Conservation (phyloP, 2,888 invertebrate genomes). For the Nebria salina region DNA sequence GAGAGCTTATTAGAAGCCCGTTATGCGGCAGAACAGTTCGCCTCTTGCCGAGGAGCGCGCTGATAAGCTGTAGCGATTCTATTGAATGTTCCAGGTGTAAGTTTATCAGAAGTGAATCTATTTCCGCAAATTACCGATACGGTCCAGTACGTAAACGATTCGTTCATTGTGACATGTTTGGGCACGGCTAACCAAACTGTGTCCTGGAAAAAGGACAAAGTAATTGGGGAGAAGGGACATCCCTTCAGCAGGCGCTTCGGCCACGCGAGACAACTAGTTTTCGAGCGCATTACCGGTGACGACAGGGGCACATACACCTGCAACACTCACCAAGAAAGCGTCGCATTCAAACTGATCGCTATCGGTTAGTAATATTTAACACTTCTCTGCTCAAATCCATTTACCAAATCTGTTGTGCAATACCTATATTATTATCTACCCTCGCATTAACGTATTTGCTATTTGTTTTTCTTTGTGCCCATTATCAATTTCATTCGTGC, state of each 20-base stretch:
- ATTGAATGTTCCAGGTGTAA: conserved; percentile 13
- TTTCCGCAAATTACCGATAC: conserved; percentile 52
- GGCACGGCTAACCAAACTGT: conserved; percentile 47
- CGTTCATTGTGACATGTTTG: conserved; percentile 62
- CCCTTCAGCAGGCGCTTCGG: conserved; percentile 54
- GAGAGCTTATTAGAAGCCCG: no score
- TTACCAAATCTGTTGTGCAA: background rate
- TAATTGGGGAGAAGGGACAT: conserved; percentile 61
- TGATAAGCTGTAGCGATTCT: no score
- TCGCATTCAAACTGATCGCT: conserved; percentile 33
- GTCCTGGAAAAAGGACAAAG: conserved; percentile 60
- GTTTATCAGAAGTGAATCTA: conserved; percentile 25
- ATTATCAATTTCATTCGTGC: background rate
- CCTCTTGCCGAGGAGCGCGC: no score
- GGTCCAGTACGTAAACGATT: conserved; percentile 62
- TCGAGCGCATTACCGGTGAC: conserved; percentile 61
- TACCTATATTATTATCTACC: background rate
- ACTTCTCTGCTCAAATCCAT: background rate
- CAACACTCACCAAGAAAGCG: conserved; percentile 55
- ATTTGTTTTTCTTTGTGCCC: background rate
- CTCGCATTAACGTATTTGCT: background rate
- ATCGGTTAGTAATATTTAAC: conserved; percentile 33
- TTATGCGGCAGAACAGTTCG: no score
- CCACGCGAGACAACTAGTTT: conserved; percentile 62
- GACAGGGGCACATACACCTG: conserved; percentile 66